phyloP scores from a whole-genome alignment of 64 coral and sea anemone species.

The Actinia tenebrosa region DNA sequence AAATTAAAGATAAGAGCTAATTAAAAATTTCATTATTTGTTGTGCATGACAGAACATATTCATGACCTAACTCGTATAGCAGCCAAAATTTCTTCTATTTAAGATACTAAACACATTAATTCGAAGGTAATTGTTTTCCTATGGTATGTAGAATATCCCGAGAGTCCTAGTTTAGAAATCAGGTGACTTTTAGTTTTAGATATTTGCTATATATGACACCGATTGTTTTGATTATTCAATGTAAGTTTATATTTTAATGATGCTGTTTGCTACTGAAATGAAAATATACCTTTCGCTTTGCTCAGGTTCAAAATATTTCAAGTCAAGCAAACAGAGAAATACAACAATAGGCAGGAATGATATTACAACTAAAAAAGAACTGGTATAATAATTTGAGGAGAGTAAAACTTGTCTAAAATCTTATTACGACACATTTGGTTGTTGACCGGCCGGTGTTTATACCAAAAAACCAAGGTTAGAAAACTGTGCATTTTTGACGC shows the following conservation, averaged over 20 bases:
- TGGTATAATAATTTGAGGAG: neutral
- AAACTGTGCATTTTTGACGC: neutral
- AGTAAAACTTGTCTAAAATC: neutral
- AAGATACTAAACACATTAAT: neutral
- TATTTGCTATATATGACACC: too few species aligned
- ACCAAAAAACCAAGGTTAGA: neutral
- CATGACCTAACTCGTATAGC: neutral
- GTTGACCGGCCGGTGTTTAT: neutral
- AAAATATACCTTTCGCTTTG: neutral
- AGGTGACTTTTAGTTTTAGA: neutral
- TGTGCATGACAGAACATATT: neutral
- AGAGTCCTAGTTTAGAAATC: neutral
- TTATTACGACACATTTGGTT: neutral
- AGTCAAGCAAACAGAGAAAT: neutral
- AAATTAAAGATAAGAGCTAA: neutral
- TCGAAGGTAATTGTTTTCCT: neutral
- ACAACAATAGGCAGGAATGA: neutral
- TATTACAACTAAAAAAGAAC: neutral
- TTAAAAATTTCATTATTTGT: neutral
- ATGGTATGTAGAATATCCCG: neutral
- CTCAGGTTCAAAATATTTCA: neutral
- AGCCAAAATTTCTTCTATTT: neutral
- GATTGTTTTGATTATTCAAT: too few species aligned
- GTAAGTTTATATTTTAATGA: neutral
- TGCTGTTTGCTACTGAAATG: neutral